These are phyloP conservation scores for Mayetiola destructor DNA, from an alignment of 2,888 invertebrate species.

Conservation along the genomic window DNA sequence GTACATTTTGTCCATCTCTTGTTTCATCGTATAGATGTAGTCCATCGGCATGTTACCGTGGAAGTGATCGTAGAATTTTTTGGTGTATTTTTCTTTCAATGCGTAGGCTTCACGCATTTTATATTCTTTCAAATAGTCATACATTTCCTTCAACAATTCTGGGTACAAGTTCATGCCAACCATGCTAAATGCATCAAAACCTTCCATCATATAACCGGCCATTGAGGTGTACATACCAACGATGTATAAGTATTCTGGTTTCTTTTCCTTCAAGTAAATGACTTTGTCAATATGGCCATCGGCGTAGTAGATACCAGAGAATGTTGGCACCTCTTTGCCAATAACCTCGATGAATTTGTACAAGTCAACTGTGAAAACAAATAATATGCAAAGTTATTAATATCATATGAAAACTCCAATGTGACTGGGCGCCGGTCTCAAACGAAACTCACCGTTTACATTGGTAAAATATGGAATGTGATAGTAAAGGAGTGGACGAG, in stretches of 20 bases:
- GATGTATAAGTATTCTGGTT: slow-evolving; percentile 39
- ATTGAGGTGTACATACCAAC: slow-evolving; percentile 51
- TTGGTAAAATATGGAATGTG: slow-evolving; percentile 62
- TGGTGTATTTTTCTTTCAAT: background rate
- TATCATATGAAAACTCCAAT: background rate
- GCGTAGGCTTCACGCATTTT: slow-evolving; percentile 8
- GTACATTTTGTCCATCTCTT: background rate
- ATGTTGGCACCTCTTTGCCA: slow-evolving; percentile 49
- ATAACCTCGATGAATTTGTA: slow-evolving; percentile 49
- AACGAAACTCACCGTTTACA: slow-evolving; percentile 50
- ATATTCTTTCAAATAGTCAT: slow-evolving; percentile 36
- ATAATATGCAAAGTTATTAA: background rate
- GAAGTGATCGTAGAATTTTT: background rate
- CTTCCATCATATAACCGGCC: slow-evolving; percentile 48
- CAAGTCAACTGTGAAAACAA: slow-evolving; percentile 50
- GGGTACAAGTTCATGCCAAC: slow-evolving; percentile 55
- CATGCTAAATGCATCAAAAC: slow-evolving; percentile 57
- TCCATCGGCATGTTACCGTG: background rate
- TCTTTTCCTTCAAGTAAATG: slow-evolving; percentile 41
- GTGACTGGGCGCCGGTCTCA: background rate
- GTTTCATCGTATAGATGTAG: background rate
- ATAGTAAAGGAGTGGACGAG: slow-evolving; percentile 66
- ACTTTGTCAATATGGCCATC: slow-evolving; percentile 56
- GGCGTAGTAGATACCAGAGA: slow-evolving; percentile 70
- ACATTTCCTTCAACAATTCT: slow-evolving; percentile 41